Evolutionary conservation across 2,888 invertebrate species (phyloP), one percentile per base, ranked within the genome.

Genomic region (Synanthedon andrenaeformis): DNA sequence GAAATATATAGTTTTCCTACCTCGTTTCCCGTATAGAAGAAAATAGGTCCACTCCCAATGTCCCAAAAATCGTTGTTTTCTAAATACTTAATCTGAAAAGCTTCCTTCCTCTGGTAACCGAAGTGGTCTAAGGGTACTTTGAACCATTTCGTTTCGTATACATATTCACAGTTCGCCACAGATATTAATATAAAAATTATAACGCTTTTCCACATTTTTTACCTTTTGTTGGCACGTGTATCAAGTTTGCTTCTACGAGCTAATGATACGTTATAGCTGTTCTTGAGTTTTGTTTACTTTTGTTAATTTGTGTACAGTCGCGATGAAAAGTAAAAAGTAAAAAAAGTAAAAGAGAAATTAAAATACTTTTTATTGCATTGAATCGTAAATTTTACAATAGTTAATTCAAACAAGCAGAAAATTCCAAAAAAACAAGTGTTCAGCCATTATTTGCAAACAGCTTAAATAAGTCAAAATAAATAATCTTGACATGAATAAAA

Each of bases 21-120:
- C 82, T 99, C 99, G 87, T 99, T 99, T 60, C 99, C 99, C 0
- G 97, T 95, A 69, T 97, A 97, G 73, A 99, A 97, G 63, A 91
- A 88, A 63, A 99, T 95, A 0, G 98, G 97, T 4, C 93, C 92
- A 51, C 82, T 71, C 17, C 89, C 83, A 17, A 73, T 74, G 50
- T 90, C 86, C 91, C 93, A 94, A 72, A 89, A 91, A 0, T 92
- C 91, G 57, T 94, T 92, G 67, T 96, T 96, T 59, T 93, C 85
- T 62, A 99, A 85, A 81, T 97, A 98, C 57, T 94, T 89, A 58
- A 94, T 90, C 59, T 91, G 86, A 70, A 95, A 98, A 1, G 92
- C 93, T 52, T 89, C 89, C 63, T 92, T 92, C 54, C 89, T 89
- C 35, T 91, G 85, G 70, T 93, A 97, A 60, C 92, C 92, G 73